A percentile compares a stretch with the other conserved stretches of the same genome.
phyloP scores from a whole-genome alignment of 2,797 vertebrate genomes.

The Yasuhikotakia modesta region DNA sequence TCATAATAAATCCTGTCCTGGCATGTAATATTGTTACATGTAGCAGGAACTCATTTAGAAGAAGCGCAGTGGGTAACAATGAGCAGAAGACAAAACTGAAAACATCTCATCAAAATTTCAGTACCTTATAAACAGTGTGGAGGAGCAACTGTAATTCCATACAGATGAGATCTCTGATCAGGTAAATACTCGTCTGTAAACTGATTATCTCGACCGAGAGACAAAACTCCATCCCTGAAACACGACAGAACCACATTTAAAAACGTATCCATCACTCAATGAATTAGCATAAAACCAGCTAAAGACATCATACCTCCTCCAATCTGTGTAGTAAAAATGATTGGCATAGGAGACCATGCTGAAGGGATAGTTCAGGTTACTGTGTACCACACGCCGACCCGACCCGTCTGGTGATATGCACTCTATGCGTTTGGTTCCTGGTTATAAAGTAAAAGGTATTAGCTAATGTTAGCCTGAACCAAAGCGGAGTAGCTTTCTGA shows the following conservation, averaged over 20 bases:
- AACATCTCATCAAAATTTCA: neutral
- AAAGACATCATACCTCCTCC: conserved; percentile 80
- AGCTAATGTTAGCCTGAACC: neutral
- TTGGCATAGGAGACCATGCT: conserved; percentile 85
- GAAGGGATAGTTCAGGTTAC: conserved; percentile 93
- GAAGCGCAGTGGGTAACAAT: no score
- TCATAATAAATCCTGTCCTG: neutral
- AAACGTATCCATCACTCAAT: neutral
- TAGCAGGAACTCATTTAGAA: no score
- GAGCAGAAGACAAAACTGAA: neutral
- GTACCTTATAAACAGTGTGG: conserved; percentile 89
- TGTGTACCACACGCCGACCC: conserved; percentile 81
- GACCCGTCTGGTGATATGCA: conserved; percentile 84
- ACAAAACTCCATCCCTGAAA: conserved; percentile 89
- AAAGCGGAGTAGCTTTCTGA: neutral
- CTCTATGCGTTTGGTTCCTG: conserved; percentile 94
- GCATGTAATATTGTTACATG: no score
- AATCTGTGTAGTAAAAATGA: conserved; percentile 97
- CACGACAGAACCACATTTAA: neutral
- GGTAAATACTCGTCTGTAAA: conserved; percentile 91
- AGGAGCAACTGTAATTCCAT: conserved; percentile 90
- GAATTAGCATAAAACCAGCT: neutral
- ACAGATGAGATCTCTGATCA: conserved; percentile 93
- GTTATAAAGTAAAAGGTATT: neutral
- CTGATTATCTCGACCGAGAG: conserved; percentile 82